Percentiles rank a stretch among this genome's conserved stretches.
Evolutionary conservation across 2,113 vertebrate genomes (phyloP).

Genomic region (Elephantulus edwardii): DNA sequence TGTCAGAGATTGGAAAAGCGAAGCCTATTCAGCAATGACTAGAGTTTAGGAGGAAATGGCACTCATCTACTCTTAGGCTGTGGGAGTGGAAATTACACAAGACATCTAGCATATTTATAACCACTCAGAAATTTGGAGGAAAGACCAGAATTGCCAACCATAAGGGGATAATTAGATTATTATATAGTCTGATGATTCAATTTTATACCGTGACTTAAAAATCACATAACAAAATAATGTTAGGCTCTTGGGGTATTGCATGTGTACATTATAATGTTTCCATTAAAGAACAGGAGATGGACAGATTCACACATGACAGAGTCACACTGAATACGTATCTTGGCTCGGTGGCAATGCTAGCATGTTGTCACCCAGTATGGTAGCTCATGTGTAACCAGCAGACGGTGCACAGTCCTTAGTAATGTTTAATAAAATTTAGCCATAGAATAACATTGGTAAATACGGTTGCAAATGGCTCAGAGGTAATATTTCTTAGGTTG

Average conservation of each 20-base stretch:
- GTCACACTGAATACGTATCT: constrained; percentile 40
- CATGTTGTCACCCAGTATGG: too few relatives aligned
- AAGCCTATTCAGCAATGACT: constrained; percentile 47
- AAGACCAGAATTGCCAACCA: constrained; percentile 14
- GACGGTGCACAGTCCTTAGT: too few relatives aligned
- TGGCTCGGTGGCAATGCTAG: neutral
- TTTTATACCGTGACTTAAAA: constrained; percentile 37
- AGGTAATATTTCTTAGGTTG: too few relatives aligned
- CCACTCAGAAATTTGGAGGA: constrained; percentile 40
- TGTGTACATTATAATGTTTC: constrained; percentile 35
- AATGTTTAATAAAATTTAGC: too few relatives aligned
- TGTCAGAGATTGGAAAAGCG: constrained; percentile 66
- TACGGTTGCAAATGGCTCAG: too few relatives aligned
- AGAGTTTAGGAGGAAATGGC: constrained; percentile 55
- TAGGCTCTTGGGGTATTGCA: neutral
- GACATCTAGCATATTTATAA: constrained; percentile 51
- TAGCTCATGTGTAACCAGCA: too few relatives aligned
- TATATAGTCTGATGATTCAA: constrained; percentile 7
- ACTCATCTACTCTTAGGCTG: constrained; percentile 28
- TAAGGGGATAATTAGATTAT: constrained; percentile 38
- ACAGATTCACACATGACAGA: neutral
- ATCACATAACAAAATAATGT: constrained; percentile 31
- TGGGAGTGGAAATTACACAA: constrained; percentile 55
- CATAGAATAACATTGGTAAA: too few relatives aligned
- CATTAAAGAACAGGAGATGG: constrained; percentile 14